A percentile compares a stretch with the other conserved stretches of the same genome.
These are phyloP conservation scores for Hirtodrosophila cameraria DNA, from an alignment of 2,888 invertebrate species.

Conservation along the genomic window DNA sequence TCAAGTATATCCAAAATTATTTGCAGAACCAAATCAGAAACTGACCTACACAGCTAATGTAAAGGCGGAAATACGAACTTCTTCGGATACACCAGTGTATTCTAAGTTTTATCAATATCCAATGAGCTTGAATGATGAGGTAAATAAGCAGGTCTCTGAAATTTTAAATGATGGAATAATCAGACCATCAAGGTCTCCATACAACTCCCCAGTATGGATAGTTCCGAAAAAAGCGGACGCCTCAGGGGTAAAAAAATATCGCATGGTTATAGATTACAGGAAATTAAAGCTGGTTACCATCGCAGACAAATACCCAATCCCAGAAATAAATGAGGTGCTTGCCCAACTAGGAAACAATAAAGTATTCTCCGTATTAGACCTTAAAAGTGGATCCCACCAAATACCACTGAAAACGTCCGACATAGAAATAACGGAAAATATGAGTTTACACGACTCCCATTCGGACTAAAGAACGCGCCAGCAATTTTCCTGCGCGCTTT, in stretches of 20 bases:
- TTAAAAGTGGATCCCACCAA: constrained; percentile 24
- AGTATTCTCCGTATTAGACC: constrained; percentile 14
- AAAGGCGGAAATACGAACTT: too few species aligned
- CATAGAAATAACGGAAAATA: constrained; percentile 18
- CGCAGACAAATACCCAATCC: constrained; percentile 8
- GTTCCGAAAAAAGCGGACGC: constrained; percentile 1
- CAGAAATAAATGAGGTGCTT: constrained; percentile 22
- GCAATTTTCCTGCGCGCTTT: constrained; percentile 22
- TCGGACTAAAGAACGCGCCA: constrained; percentile 20
- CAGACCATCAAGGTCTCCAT: too few species aligned
- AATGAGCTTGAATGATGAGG: too few species aligned
- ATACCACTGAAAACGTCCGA: constrained; percentile 10
- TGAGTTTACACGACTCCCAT: constrained; percentile 19
- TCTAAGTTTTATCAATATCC: too few species aligned
- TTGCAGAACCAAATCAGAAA: too few species aligned
- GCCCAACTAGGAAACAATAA: constrained; percentile 20
- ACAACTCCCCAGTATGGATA: constrained; percentile 4
- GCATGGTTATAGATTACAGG: constrained; percentile 27
- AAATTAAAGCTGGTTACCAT: constrained; percentile 26
- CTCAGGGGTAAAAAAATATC: constrained; percentile 7
- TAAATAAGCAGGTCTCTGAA: too few species aligned
- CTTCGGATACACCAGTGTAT: too few species aligned
- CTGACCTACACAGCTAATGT: too few species aligned
- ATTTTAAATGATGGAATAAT: too few species aligned
- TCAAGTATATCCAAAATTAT: too few species aligned